These are phyloP conservation scores for Tragopan temminckii DNA, from an alignment of 2,797 vertebrate species.

Conservation along the genomic window DNA sequence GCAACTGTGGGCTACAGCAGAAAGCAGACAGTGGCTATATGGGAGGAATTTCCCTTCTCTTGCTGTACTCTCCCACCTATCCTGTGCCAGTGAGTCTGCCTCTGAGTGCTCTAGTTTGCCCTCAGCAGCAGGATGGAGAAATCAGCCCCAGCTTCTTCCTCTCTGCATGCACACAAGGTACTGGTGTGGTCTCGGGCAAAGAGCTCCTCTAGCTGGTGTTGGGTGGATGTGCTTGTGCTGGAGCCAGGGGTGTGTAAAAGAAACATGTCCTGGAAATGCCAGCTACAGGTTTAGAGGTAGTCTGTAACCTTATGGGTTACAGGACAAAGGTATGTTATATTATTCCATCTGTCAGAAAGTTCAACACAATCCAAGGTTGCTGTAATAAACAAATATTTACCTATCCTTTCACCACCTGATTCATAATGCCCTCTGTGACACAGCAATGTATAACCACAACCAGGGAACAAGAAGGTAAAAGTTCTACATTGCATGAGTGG, in stretches of 20 bases:
- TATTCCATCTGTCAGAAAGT: slow-evolving; percentile 29
- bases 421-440: not conserved
- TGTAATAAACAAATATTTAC: slow-evolving; percentile 6
- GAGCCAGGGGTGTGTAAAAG: not conserved
- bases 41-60: not conserved
- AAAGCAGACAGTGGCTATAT: not conserved
- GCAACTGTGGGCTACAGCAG: rapidly evolving
- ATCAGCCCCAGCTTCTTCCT: not conserved
- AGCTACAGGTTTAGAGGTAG: not conserved
- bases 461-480: not conserved
- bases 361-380: slow-evolving; percentile 22
- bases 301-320: not conserved
- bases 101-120: not conserved
- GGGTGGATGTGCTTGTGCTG: rapidly evolving
- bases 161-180: rapidly evolving
- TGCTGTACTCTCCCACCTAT: not conserved
- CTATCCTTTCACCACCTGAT: slow-evolving; percentile 40
- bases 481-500: not conserved
- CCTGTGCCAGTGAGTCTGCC: not conserved
- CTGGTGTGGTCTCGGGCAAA: rapidly evolving
- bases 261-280: not conserved
- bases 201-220: rapidly evolving
- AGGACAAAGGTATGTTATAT: slow-evolving; percentile 11
- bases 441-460: not conserved
- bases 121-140: not conserved